Evolutionary conservation across 2,797 vertebrate species (phyloP), one percentile per base, ranked within the genome.

Genomic region (Propithecus deckenii): DNA sequence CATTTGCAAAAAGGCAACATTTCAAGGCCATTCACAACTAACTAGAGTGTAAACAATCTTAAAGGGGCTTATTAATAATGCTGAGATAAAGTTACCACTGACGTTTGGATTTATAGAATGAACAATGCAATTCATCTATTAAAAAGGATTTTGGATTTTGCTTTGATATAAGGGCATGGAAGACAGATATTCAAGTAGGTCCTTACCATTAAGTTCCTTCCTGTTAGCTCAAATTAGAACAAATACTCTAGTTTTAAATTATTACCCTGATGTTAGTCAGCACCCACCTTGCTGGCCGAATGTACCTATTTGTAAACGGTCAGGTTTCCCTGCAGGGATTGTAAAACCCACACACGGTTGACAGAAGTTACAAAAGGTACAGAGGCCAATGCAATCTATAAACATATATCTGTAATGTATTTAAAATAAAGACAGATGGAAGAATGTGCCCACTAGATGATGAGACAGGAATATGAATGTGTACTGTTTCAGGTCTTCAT

Each of bases 371-470:
- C 17, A 65, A n/a, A 83, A 91, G 71, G 94, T 94, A 12, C 74
- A 55, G 35, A 84, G 79, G 78, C 28, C 79, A 9, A n/a, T 63
- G 43, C 48, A 55, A 7, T 93, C 91, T 78, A 93, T 75, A 93
- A 96, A 93, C 89, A 81, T 18, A 13, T 91, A 91, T 91, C 86
- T 94, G 55, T 67, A 72, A 79, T 87, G 55, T 89, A 92, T 85
- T 97, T 96, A 96, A 97, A 95, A 94, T 94, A 72, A 96, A 95
- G 96, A 95, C 95, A 98, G 95, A 93, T 94, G 97, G 83, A 96
- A 95, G 88, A 96, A 97, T 71, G 95, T 90, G 86, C 4, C 83
- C 35, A 17, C 71, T 91, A 35, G 38, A 75, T 81, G 88, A 95
- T 2, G 23, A 96, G 92, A 93, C 80, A 93, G 86, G 55, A 95